Evolutionary conservation across 2,797 vertebrate genomes (phyloP).

Genomic region (Todus mexicanus): DNA sequence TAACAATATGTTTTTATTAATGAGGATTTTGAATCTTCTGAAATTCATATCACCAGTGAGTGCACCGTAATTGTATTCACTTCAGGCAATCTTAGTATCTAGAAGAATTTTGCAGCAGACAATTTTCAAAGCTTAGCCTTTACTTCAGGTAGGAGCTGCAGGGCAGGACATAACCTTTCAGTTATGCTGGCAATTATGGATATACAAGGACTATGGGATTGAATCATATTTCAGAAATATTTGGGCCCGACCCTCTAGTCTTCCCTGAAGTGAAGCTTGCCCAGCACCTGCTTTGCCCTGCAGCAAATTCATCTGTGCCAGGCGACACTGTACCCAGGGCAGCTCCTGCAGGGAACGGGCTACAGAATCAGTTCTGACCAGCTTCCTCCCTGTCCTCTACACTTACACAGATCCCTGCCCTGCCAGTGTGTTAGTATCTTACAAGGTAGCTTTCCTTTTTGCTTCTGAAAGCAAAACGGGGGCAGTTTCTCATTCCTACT

Average conservation of each 20-base stretch:
- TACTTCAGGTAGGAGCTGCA: background rate
- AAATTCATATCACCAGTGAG: background rate
- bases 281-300: background rate
- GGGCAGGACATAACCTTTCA: background rate
- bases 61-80: background rate
- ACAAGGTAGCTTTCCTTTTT: background rate
- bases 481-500: background rate
- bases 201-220: background rate
- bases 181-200: background rate
- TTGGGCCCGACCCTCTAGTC: background rate
- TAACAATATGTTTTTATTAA: background rate
- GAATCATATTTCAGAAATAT: background rate
- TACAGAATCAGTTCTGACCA: background rate
- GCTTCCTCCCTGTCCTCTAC: background rate
- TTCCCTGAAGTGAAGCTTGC: background rate
- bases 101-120: background rate
- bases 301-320: background rate
- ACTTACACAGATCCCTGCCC: background rate
- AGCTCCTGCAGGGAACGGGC: rapidly evolving
- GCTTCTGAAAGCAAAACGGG: background rate
- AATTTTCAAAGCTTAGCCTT: background rate
- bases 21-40: background rate
- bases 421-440: background rate
- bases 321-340: background rate
- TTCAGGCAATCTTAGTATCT: background rate